Evolutionary conservation across 2,888 invertebrate species (phyloP).

Genomic region (Philhelius pedissequus): DNA sequence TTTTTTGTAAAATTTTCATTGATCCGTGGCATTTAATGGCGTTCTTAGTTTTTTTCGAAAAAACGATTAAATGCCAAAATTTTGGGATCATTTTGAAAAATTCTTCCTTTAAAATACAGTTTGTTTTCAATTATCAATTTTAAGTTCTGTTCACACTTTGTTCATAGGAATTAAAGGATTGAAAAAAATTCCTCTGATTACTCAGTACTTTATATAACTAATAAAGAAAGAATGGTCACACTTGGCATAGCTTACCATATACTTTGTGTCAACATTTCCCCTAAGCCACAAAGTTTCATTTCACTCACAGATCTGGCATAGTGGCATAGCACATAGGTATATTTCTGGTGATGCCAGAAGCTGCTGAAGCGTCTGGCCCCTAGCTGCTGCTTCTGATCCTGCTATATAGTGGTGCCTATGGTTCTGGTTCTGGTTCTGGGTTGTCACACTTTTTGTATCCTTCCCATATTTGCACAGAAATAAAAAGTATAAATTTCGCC

Average conservation of each 20-base stretch:
- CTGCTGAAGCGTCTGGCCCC: neutral
- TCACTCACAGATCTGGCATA: slow-evolving; percentile 22
- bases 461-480: slow-evolving; percentile 52
- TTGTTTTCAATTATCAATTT: no score
- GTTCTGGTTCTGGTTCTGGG: neutral
- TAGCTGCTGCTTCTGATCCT: neutral
- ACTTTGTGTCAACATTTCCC: slow-evolving; percentile 53
- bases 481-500: slow-evolving; percentile 56
- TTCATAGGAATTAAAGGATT: no score
- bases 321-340: neutral
- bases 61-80: no score
- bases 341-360: neutral
- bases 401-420: neutral
- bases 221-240: neutral
- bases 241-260: neutral
- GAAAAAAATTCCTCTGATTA: no score
- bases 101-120: no score
- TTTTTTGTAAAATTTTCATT: no score
- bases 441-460: slow-evolving; percentile 11
- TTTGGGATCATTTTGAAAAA: no score
- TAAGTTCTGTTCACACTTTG: no score
- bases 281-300: slow-evolving; percentile 57
- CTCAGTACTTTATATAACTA: no score
- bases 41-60: no score
- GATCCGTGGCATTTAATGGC: no score